Evolutionary conservation across 1,140 invertebrate species (phyloP), one percentile per base, ranked within the genome.

Genomic region (Drosophila navojoa): DNA sequence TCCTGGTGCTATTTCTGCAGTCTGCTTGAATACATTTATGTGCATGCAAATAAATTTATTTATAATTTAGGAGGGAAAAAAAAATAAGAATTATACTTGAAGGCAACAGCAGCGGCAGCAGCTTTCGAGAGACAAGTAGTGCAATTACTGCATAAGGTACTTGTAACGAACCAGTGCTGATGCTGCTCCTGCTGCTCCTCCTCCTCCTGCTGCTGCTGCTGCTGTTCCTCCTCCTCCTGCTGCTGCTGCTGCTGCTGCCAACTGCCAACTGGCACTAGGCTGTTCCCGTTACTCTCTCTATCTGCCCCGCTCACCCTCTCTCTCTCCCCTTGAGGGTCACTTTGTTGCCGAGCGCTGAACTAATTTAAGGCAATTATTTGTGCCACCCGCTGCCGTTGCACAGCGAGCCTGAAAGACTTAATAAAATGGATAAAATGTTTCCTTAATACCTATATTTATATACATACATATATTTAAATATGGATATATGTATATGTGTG

Each of bases 321-420:
- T 3, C 27, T 5, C 27, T 29, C 27, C n/a, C n/a, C n/a, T n/a
- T 38, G 13, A 32, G n/a, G 25, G 50, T 70, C 32, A 44, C 50
- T 47, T 59, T 44, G n/a, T 22, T 54, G 50, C 55, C 55, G 61
- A 52, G 53, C 61, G 59, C 53, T 57, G 52, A 61, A 74, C 84
- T 89, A 89, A 89, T 89, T 89, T 80, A 82, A 89, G 84, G 84
- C 84, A 89, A 89, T 89, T 89, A 89, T 89, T 89, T 84, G 77
- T 77, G 61, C 68, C 85, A 79, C 62, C 61, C 76, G 57, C 27
- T 42, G 67, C 61, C 76, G 57, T 16, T 42, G 67, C 57, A 61
- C 57, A 61, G 49, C 47, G 38, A 38, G 9, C 13, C 42, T 15
- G 10, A 32, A 40, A 13, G 11, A 45, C 42, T 16, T 3, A 3